These are phyloP conservation scores for Phalangium opilio DNA, from an alignment of 2,888 invertebrate species.

Conservation along the genomic window DNA sequence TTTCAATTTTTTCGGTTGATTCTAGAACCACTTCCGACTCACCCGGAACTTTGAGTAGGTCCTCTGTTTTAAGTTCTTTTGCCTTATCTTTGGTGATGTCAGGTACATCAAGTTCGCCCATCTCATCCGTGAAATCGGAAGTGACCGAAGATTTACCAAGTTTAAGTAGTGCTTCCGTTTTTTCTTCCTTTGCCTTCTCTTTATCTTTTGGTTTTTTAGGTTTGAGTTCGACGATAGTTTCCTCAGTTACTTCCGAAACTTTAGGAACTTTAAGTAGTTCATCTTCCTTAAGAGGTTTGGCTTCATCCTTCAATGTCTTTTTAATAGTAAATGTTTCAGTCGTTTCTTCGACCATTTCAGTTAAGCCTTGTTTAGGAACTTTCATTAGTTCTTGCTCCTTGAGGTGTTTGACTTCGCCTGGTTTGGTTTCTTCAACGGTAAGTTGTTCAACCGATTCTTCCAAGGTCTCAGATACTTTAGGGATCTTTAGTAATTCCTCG, in stretches of 20 bases:
- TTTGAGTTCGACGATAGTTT: conserved; percentile 1
- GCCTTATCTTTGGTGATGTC: too few relatives aligned
- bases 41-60: too few relatives aligned
- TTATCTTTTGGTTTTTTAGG: conserved; percentile 2
- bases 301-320: conserved; percentile 1
- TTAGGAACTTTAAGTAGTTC: conserved; percentile 4
- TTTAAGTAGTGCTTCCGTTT: conserved; percentile 3
- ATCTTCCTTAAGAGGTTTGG: neutral
- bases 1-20: too few relatives aligned
- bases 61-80: too few relatives aligned
- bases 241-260: conserved; percentile 3
- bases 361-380: neutral
- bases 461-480: conserved; percentile 2
- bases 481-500: conserved; percentile 4
- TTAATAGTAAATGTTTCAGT: neutral
- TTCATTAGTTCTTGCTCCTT: neutral
- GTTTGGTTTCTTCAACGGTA: conserved; percentile 2
- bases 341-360: conserved; percentile 1
- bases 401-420: neutral
- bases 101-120: too few relatives aligned
- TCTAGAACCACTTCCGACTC: too few relatives aligned
- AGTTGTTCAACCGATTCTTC: conserved; percentile 2
- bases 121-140: too few relatives aligned
- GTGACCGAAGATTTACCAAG: too few relatives aligned
- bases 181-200: conserved; percentile 8